These are phyloP conservation scores for Chaenogobius annularis DNA, from an alignment of 2,113 vertebrate genomes.

Conservation along the genomic window DNA sequence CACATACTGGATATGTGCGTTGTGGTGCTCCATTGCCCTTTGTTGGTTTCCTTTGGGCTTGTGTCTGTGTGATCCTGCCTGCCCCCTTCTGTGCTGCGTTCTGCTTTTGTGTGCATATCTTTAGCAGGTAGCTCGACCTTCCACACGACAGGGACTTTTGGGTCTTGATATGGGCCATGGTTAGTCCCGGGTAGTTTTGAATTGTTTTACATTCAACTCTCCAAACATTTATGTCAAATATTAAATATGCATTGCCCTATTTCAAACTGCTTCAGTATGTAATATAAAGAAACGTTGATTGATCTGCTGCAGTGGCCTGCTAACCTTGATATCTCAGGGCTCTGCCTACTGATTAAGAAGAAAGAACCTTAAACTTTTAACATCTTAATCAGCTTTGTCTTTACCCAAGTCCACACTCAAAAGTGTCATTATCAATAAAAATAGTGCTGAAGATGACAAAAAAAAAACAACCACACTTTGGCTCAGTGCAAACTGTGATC, in stretches of 20 bases:
- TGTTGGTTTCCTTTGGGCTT: constrained; percentile 68
- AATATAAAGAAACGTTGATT: not conserved
- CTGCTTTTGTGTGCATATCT: constrained; percentile 21
- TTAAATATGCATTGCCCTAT: not conserved
- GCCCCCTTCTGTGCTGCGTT: constrained; percentile 11
- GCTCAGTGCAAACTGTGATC: no score
- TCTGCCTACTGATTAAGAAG: not conserved
- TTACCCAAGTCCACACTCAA: not conserved
- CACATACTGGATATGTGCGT: constrained; percentile 61
- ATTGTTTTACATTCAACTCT: constrained; percentile 14
- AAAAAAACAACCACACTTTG: no score
- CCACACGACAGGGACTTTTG: constrained; percentile 56
- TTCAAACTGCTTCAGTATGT: not conserved
- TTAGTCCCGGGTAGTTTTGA: constrained; percentile 23
- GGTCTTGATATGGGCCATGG: constrained; percentile 46
- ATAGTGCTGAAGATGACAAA: no score
- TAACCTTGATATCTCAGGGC: not conserved
- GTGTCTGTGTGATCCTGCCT: constrained; percentile 42
- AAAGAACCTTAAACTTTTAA: not conserved
- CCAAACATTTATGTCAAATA: not conserved
- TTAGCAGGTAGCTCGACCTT: constrained; percentile 44
- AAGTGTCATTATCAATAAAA: no score
- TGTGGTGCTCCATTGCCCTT: constrained; percentile 69
- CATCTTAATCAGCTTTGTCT: no score
- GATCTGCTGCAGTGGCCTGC: not conserved